Percentiles rank a stretch among this genome's conserved stretches.
phyloP scores from a whole-genome alignment of 1,140 invertebrate genomes.

The Neodiprion pinetum region DNA sequence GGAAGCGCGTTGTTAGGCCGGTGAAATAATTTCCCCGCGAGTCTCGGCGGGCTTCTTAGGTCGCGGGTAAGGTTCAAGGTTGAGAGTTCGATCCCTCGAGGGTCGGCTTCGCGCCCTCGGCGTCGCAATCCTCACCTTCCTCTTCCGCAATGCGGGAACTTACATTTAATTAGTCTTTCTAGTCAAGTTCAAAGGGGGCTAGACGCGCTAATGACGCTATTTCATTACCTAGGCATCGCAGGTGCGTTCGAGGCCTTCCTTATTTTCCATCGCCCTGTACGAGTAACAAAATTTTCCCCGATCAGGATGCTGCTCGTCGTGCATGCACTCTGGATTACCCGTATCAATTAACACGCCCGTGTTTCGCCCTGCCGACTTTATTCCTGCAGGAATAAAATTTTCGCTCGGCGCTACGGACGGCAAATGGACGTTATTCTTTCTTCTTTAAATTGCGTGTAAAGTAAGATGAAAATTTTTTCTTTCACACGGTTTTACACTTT shows the following conservation, averaged over 20 bases:
- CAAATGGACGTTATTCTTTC: neutral
- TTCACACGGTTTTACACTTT: too few species aligned
- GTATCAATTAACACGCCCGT: too few species aligned
- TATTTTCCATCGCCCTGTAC: neutral
- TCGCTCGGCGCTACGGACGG: neutral
- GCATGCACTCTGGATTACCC: too few species aligned
- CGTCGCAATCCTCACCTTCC: neutral
- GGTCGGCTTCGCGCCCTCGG: neutral
- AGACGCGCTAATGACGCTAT: neutral
- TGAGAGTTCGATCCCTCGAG: neutral
- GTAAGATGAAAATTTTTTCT: too few species aligned
- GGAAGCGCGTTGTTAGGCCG: neutral
- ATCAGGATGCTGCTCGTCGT: too few species aligned
- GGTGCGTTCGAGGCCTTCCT: neutral
- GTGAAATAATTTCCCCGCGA: neutral
- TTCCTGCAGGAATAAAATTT: too few species aligned
- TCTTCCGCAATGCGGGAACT: neutral
- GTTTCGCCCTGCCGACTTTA: too few species aligned
- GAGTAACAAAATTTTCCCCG: neutral
- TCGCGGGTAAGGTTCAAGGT: neutral
- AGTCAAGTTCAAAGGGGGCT: neutral
- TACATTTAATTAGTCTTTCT: conserved; percentile 4
- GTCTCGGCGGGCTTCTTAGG: neutral
- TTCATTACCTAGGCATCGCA: neutral
- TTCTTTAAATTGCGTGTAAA: too few species aligned